phyloP scores from a whole-genome alignment of 2,113 vertebrate genomes.

The Psammodynastes pulverulentus region DNA sequence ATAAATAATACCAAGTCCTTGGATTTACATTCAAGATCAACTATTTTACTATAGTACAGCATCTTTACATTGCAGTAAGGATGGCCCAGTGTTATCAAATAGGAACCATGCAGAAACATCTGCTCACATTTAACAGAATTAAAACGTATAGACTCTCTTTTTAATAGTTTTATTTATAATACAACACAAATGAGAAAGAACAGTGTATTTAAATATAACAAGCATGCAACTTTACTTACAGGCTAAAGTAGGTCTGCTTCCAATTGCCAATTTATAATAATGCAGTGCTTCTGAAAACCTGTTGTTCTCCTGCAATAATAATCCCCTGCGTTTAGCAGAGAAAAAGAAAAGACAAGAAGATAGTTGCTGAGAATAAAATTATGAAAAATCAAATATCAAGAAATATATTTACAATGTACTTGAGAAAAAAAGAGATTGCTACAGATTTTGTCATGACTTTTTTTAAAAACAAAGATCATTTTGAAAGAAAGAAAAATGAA shows the following conservation, averaged over 20 bases:
- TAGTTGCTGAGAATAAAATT: not conserved
- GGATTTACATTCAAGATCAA: not conserved
- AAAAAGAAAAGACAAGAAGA: constrained; percentile 8
- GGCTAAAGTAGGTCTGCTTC: constrained; percentile 95
- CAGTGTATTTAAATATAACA: constrained; percentile 45
- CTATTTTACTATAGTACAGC: not conserved
- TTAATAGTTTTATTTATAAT: not conserved
- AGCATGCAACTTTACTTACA: constrained; percentile 82
- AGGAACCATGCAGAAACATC: not conserved
- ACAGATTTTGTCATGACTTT: constrained; percentile 5
- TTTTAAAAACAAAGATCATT: not conserved
- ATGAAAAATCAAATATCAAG: not conserved
- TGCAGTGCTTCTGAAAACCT: constrained; percentile 92
- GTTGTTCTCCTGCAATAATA: constrained; percentile 96
- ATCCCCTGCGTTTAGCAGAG: constrained; percentile 75
- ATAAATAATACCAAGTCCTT: not conserved
- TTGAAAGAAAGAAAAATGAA: not conserved
- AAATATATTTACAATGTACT: not conserved
- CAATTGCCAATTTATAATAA: constrained; percentile 97
- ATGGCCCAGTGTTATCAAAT: not conserved
- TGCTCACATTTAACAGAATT: not conserved
- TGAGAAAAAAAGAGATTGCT: not conserved
- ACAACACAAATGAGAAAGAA: not conserved
- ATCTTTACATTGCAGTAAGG: not conserved
- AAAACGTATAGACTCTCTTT: not conserved